Evolutionary conservation across 2,113 vertebrate genomes (phyloP).

Genomic region (Lutjanus erythropterus): DNA sequence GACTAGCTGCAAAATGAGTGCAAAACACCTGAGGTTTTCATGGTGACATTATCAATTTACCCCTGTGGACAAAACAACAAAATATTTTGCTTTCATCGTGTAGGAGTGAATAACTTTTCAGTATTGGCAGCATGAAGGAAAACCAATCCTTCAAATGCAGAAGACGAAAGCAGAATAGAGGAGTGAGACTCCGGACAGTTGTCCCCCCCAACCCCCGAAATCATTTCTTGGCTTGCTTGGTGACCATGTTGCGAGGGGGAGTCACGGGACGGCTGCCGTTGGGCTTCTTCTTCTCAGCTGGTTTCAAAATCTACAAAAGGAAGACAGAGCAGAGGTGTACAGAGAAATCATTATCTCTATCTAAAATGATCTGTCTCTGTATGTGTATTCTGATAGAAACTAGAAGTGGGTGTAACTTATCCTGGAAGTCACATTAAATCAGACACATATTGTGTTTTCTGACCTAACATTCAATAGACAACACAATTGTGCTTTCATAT

Average conservation of each 20-base stretch:
- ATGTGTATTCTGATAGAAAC: no score
- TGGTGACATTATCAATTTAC: conserved; percentile 82
- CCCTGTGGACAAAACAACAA: conserved; percentile 80
- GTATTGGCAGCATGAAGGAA: conserved; percentile 78
- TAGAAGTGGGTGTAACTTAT: no score
- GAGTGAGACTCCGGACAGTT: conserved; percentile 81
- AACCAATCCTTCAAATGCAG: conserved; percentile 83
- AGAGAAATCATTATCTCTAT: no score
- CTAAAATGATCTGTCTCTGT: no score
- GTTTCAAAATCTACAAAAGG: conserved; percentile 93
- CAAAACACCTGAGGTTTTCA: conserved; percentile 88
- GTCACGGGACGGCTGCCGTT: conserved; percentile 97
- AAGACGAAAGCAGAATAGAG: conserved; percentile 90
- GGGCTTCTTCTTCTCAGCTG: conserved; percentile 98
- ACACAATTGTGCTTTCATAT: no score
- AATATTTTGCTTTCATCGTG: conserved; percentile 79
- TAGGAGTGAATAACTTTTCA: conserved; percentile 78
- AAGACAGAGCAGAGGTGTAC: no score
- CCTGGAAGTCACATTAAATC: no score
- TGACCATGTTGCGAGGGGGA: conserved; percentile 97
- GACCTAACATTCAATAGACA: no score
- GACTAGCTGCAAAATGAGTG: conserved; percentile 86
- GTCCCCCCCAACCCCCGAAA: conserved; percentile 52
- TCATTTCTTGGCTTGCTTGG: conserved; percentile 99
- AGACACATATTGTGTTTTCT: no score